Evolutionary conservation across 1,140 invertebrate genomes (phyloP).

Genomic region (Drosophila subpulchrella): DNA sequence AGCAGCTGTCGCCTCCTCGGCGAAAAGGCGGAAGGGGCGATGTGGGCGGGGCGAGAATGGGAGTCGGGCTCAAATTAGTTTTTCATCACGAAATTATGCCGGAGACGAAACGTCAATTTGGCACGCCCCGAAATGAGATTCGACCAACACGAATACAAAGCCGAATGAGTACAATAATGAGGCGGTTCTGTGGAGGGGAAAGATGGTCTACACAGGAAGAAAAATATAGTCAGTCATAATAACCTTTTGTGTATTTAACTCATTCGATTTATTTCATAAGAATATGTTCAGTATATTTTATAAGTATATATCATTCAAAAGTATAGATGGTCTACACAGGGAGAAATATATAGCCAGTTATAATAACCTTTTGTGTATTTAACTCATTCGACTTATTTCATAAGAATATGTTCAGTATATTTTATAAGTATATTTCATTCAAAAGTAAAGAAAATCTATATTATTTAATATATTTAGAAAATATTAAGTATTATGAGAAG

Average conservation of each 20-base stretch:
- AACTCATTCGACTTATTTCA: no score
- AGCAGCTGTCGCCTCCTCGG: constrained; percentile 50
- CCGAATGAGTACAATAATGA: constrained; percentile 57
- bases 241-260: no score
- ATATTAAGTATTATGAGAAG: no score
- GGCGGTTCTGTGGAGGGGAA: background rate
- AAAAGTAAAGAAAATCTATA: no score
- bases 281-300: no score
- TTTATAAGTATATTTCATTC: no score
- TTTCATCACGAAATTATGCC: constrained; percentile 70
- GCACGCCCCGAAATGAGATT: constrained; percentile 61
- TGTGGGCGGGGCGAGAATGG: background rate
- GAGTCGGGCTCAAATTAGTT: constrained; percentile 68
- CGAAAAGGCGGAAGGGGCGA: background rate
- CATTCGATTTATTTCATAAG: no score
- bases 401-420: no score
- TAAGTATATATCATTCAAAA: no score
- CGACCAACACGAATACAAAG: constrained; percentile 51
- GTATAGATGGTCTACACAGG: background rate
- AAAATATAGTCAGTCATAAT: background rate
- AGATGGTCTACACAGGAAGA: background rate
- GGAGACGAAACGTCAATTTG: constrained; percentile 69
- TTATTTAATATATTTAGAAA: no score
- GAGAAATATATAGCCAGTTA: background rate
- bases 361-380: no score